Evolutionary conservation across 2,113 vertebrate genomes (phyloP), one percentile per base, ranked within the genome.

Genomic region (Zootoca vivipara): DNA sequence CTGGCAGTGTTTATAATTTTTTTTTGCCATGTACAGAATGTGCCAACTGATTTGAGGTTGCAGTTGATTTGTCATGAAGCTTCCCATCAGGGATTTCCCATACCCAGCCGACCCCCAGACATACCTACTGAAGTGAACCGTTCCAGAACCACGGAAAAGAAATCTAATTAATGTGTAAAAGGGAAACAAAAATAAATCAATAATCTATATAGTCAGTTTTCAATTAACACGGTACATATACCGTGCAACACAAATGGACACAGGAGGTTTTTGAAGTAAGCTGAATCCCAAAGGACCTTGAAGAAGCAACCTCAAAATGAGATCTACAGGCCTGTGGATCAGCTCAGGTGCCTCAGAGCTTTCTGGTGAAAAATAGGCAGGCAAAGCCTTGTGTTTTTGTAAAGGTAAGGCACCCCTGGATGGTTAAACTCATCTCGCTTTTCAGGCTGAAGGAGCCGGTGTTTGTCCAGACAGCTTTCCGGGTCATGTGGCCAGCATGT

Each of bases 91-190:
- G 35, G 85, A 12, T 58, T 33, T 58, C 13, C 58, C 58, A 62
- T 0, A 10, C 42, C 12, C 30, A 18, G 77, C 58, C 78, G 58
- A 88, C 86, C 85, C 86, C 93, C 92, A 96, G 97, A 98, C 98
- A 97, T 98, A 98, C 97, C 98, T 98, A 98, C 95, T 93, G 97
- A 97, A 96, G 97, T 96, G 96, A 99, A 98, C 96, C 92, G 85
- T 96, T 98, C 97, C 97, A 96, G 97, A 92, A 98, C 98, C 95
- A 98, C 98, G 93, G 97, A 96, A 97, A 99, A 98, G 94, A 98
- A 97, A 96, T 98, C 98, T 98, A 97, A 98, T 96, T 96, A 70
- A 96, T 93, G 93, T 93, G 96, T 90, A 96, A 96, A 97, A 94
- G 28, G 38, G n/a, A 83, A 77, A 87, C 52, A 96, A 96, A 92